Conservation (phyloP, 2,797 vertebrate genomes). For the Cephalopachus bancanus region DNA sequence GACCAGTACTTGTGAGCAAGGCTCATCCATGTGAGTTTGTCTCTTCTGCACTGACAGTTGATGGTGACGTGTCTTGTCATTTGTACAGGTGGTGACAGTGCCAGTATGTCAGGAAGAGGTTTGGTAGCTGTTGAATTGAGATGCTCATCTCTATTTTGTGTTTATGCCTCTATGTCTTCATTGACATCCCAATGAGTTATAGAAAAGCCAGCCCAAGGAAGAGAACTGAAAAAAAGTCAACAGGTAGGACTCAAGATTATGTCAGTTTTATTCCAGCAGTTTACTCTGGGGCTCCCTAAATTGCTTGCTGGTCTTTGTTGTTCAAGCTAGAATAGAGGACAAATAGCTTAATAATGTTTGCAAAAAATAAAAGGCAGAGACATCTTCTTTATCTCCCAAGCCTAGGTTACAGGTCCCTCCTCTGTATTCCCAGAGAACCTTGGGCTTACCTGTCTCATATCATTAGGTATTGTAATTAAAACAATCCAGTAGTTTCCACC, state of each 20-base stretch:
- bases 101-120: constrained; percentile 78
- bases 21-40: not conserved
- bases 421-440: not conserved
- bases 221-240: not conserved
- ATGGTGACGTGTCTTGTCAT: not conserved
- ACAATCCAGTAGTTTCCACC: not conserved
- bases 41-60: not conserved
- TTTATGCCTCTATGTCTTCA: constrained; percentile 57
- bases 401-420: not conserved
- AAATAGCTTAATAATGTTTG: not conserved
- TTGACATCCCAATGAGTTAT: constrained; percentile 64
- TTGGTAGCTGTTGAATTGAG: constrained; percentile 68
- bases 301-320: not conserved
- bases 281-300: not conserved
- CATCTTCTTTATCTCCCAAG: not conserved
- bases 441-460: not conserved
- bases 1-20: not conserved
- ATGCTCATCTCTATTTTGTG: not conserved
- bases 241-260: not conserved
- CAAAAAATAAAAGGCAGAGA: not conserved
- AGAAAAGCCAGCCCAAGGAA: not conserved
- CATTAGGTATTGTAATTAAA: not conserved
- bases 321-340: not conserved
- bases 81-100: constrained; percentile 58
- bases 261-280: not conserved